Percentiles rank a stretch among this genome's conserved stretches.
Conservation (phyloP, 1,140 invertebrate genomes). For the Trachymyrmex septentrionalis region DNA sequence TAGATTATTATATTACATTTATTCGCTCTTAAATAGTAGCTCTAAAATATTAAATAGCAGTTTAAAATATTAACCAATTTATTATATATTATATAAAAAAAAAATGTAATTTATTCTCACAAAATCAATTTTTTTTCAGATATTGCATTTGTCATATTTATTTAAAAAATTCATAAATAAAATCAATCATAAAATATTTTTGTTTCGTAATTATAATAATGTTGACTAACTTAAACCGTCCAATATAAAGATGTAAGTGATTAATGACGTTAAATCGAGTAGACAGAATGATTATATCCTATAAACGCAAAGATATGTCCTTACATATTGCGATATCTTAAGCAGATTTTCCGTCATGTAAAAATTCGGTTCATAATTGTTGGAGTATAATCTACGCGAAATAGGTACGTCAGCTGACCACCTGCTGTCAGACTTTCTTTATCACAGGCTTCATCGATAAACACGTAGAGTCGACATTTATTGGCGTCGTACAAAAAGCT, state of each 20-base stretch:
- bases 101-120: background rate
- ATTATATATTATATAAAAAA: background rate
- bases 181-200: background rate
- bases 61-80: background rate
- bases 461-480: conserved; percentile 13
- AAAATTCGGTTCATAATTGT: conserved; percentile 37
- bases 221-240: too few species aligned
- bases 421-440: conserved; percentile 46
- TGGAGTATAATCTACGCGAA: conserved; percentile 44
- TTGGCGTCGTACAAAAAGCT: conserved; percentile 20
- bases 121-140: background rate
- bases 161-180: background rate
- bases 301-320: background rate
- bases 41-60: background rate
- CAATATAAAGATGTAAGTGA: background rate
- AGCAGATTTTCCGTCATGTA: conserved; percentile 1
- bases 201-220: too few species aligned
- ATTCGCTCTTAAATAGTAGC: background rate
- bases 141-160: background rate
- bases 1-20: background rate
- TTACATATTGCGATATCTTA: conserved; percentile 19
- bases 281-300: background rate
- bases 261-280: background rate
- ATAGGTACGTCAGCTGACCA: conserved; percentile 25
- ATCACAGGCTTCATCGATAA: conserved; percentile 29